phyloP scores from a whole-genome alignment of 2,113 vertebrate genomes.

The Chinchilla lanigera region DNA sequence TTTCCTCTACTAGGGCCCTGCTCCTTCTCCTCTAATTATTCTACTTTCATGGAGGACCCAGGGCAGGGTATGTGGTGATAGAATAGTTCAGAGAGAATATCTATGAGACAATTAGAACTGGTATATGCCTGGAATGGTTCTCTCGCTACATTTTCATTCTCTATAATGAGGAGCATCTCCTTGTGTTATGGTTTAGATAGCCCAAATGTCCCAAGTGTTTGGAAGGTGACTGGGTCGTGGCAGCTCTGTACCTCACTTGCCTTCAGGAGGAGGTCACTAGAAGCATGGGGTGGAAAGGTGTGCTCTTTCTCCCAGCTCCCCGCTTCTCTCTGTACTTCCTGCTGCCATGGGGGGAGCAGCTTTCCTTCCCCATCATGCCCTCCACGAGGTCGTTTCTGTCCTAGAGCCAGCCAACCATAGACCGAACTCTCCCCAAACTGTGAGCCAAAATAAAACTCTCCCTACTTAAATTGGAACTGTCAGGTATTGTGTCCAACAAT shows the following conservation, averaged over 20 bases:
- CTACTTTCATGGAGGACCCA: background rate
- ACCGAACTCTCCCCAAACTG: background rate
- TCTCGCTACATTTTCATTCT: background rate
- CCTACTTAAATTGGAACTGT: background rate
- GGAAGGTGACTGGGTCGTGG: background rate
- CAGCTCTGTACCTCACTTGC: background rate
- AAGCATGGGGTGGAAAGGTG: background rate
- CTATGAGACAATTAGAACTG: background rate
- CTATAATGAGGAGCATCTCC: background rate
- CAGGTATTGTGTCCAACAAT: background rate
- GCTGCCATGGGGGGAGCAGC: background rate
- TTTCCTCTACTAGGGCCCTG: background rate
- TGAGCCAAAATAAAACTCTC: background rate
- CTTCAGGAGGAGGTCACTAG: background rate
- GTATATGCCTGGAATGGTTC: background rate
- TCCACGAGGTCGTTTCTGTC: background rate
- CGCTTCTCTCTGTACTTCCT: background rate
- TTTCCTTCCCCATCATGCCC: background rate
- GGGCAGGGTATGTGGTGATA: background rate
- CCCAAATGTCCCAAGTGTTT: background rate
- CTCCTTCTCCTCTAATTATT: background rate
- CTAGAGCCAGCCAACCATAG: background rate
- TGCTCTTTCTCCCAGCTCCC: background rate
- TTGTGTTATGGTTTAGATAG: background rate
- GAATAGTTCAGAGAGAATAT: background rate